These are phyloP conservation scores for Lophius piscatorius DNA, from an alignment of 2,113 vertebrate genomes.

Conservation along the genomic window DNA sequence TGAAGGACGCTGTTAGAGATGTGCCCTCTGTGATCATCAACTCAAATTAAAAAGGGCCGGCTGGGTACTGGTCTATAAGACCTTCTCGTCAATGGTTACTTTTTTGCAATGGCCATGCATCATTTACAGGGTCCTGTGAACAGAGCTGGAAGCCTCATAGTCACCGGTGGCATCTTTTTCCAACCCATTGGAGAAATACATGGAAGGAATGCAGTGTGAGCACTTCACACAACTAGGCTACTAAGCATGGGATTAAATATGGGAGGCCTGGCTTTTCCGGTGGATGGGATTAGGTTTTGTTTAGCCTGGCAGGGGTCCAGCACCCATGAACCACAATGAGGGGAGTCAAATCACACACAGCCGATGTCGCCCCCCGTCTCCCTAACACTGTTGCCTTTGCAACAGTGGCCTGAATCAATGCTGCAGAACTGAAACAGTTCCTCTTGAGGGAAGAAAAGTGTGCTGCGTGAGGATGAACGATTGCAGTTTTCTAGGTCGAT, in stretches of 20 bases:
- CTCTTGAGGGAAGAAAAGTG: not conserved
- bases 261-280: conserved; percentile 58
- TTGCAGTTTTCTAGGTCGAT: too few relatives aligned
- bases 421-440: not conserved
- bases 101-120: not conserved
- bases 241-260: conserved; percentile 69
- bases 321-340: conserved; percentile 61
- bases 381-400: conserved; percentile 8
- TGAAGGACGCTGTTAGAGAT: conserved; percentile 13
- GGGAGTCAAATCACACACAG: conserved; percentile 42
- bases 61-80: conserved; percentile 7
- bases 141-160: conserved; percentile 28
- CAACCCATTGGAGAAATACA: conserved; percentile 64
- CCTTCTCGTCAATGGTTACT: not conserved
- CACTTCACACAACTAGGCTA: conserved; percentile 69
- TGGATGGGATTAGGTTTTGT: conserved; percentile 77
- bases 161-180: conserved; percentile 56
- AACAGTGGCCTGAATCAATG: not conserved
- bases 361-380: conserved; percentile 33
- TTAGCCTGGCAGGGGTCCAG: conserved; percentile 69
- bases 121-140: conserved; percentile 24
- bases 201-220: conserved; percentile 65
- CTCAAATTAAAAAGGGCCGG: conserved; percentile 28
- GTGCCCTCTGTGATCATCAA: conserved; percentile 31
- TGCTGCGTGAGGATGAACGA: not conserved